phyloP scores from a whole-genome alignment of 2,113 vertebrate species.

The Glaucidium brasilianum region DNA sequence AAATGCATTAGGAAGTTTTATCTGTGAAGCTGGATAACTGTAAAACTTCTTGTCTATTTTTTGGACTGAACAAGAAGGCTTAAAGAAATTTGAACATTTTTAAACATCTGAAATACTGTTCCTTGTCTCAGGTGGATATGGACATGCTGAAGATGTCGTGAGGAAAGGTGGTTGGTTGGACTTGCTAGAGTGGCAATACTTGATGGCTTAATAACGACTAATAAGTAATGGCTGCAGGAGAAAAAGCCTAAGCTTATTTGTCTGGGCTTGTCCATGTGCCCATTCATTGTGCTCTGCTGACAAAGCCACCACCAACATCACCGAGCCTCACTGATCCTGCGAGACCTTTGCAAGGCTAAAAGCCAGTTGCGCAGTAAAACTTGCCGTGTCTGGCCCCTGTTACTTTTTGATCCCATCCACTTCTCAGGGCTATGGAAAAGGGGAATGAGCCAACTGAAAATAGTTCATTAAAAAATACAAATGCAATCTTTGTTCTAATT shows the following conservation, averaged over 20 bases:
- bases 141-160: neutral
- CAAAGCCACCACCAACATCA: neutral
- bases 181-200: neutral
- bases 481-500: neutral
- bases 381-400: neutral
- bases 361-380: too few species aligned
- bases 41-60: neutral
- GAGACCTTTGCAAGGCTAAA: neutral
- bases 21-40: neutral
- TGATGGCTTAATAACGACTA: neutral
- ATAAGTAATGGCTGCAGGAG: neutral
- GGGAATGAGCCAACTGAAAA: neutral
- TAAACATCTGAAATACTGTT: neutral
- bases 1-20: neutral
- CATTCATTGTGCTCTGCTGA: neutral
- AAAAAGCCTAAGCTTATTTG: neutral
- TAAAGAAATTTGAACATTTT: neutral
- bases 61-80: neutral
- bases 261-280: neutral
- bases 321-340: neutral
- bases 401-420: neutral
- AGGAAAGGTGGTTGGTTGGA: neutral
- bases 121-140: neutral
- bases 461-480: neutral
- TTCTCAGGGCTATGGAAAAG: neutral